Base-by-base conservation (phyloP, 35 echinoderm and acorn worm genomes). In the Eucidaris tribuloides region DNA sequence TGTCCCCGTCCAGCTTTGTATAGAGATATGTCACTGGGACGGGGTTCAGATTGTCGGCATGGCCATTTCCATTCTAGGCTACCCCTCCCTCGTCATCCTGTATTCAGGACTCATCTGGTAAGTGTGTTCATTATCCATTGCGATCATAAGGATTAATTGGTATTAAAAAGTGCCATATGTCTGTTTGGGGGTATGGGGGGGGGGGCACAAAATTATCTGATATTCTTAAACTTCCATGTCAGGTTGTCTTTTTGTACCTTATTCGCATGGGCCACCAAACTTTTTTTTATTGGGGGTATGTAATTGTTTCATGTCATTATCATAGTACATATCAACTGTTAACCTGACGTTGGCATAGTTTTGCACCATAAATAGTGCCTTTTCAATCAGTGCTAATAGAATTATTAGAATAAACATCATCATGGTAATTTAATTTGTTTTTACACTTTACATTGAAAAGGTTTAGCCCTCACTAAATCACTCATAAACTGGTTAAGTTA, bases 11-110 rank as follows among this genome's bases (percentile, higher is more conserved):
- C 80, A 96, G 93, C 80, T 96, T 1, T 87, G 89, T 62, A 62
- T 88, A 46, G 93, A 96, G 84, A 96, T 85, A 24, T 82, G 88
- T 45, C 76, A 91, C 62, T 96, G 93, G 93, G 86, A 91, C 58
- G 44, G 79, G 32, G 62, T 96, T 31, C 48, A 46, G 7, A 46
- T 88, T 4, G 83, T 46, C 1, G 62, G 54, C 22, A 91, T 96
- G 93, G 59, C 57, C 4, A 62, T 96, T 18, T 85, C 87, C 2
- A 87, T 96, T 35, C 52, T 85, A 0, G 93, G 88, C n/a, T 96
- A 91, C 58, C 84, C 84, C 4, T 48, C 65, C 23, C 62, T 90
- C 0, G 58, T 83, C 0, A 59, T 84, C 9, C 33, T 96, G 5
- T 96, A 91, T 32, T 82, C 83, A 28, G 93, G 88, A 7, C 19